Conservation (phyloP, 2,888 invertebrate species). For the Oscheius sp. region DNA sequence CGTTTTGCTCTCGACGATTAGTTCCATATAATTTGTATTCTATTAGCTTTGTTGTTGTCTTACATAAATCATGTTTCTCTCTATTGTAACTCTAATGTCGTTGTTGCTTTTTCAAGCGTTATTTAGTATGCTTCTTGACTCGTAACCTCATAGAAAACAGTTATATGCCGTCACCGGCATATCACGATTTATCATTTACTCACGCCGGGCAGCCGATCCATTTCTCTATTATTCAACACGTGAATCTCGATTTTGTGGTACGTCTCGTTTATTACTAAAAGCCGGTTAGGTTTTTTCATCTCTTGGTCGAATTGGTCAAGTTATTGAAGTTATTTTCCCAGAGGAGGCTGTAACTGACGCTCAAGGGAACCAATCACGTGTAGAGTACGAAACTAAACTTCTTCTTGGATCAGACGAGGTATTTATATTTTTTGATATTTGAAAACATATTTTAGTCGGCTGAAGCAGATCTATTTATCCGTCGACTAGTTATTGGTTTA, state of each 20-base stretch:
- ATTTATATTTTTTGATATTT: background rate
- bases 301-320: constrained; percentile 56
- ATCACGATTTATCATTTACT: constrained; percentile 51
- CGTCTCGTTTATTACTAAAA: constrained; percentile 4
- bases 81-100: no score
- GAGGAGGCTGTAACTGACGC: constrained; percentile 37
- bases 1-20: constrained; percentile 56
- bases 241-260: constrained; percentile 52
- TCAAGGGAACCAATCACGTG: constrained; percentile 31
- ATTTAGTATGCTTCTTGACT: no score
- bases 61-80: no score
- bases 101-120: no score
- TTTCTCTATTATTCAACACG: constrained; percentile 55
- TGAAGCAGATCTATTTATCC: constrained; percentile 51
- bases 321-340: constrained; percentile 58
- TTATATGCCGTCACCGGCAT: constrained; percentile 35
- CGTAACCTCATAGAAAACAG: no score
- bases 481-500: constrained; percentile 49
- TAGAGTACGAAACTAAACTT: constrained; percentile 61
- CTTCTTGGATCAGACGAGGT: constrained; percentile 57
- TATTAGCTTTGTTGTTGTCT: no score
- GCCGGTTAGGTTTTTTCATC: constrained; percentile 43
- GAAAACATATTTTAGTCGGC: background rate
- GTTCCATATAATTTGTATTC: no score
- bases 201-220: constrained; percentile 39